Conservation (phyloP, 2,797 vertebrate genomes). For the Sternotherus odoratus region DNA sequence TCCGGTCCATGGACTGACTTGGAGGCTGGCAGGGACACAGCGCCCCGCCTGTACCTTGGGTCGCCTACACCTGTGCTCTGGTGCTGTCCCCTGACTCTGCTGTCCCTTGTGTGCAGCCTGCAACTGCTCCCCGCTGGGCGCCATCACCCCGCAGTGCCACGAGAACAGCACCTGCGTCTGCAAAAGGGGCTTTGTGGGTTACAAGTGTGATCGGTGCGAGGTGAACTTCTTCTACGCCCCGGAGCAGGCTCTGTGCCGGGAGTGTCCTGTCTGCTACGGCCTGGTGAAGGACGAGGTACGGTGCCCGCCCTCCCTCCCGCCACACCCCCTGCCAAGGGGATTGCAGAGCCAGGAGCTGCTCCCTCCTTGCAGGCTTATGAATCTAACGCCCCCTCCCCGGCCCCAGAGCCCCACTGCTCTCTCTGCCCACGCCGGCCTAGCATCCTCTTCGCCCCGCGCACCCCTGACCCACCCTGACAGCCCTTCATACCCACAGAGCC, state of each 20-base stretch:
- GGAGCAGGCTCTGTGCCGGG: conserved; percentile 83
- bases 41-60: fast-evolving
- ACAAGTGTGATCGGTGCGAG: conserved; percentile 92
- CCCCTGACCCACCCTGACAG: too few relatives aligned
- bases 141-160: conserved; percentile 87
- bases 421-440: background rate
- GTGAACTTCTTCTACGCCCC: conserved; percentile 88
- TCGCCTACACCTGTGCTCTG: background rate
- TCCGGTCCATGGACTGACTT: background rate
- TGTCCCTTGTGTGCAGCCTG: conserved; percentile 82
- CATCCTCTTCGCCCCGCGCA: background rate
- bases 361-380: background rate
- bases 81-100: background rate
- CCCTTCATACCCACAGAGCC: background rate
- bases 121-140: conserved; percentile 92
- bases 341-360: background rate
- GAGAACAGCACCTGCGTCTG: conserved; percentile 90
- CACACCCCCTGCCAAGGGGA: background rate
- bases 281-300: conserved; percentile 89
- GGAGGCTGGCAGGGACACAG: background rate
- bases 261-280: conserved; percentile 90
- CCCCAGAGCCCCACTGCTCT: too few relatives aligned
- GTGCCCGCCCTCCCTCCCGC: fast-evolving
- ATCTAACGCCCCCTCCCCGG: background rate
- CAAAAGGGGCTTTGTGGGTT: conserved; percentile 87